Conservation (phyloP, 2,113 vertebrate species). For the Platanista minor region DNA sequence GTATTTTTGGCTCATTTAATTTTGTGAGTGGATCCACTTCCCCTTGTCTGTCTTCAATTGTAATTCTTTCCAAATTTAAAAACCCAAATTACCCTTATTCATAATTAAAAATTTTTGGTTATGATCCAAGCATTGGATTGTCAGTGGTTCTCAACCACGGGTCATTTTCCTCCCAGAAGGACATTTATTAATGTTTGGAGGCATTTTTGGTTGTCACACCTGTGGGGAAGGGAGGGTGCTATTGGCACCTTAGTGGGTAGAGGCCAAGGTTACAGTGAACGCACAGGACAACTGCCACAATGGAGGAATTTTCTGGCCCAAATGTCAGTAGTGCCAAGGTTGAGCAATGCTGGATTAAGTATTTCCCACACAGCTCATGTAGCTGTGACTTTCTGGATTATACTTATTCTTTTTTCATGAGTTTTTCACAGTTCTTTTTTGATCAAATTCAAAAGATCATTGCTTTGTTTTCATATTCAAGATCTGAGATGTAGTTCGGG, state of each 20-base stretch:
- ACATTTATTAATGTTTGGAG: neutral
- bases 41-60: neutral
- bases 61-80: slow-evolving; percentile 20
- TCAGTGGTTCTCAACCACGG: neutral
- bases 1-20: neutral
- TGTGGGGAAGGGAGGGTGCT: neutral
- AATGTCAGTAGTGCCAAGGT: neutral
- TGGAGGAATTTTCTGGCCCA: neutral
- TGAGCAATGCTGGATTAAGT: neutral
- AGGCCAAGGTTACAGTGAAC: neutral
- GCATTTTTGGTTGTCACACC: neutral
- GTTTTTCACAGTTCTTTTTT: too few species aligned
- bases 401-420: too few species aligned
- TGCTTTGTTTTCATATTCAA: slow-evolving; percentile 6
- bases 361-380: neutral
- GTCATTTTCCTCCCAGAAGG: neutral
- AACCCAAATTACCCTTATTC: neutral
- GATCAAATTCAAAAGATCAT: neutral
- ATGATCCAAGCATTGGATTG: neutral
- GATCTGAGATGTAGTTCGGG: neutral
- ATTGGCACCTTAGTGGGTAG: neutral
- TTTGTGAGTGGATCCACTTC: neutral
- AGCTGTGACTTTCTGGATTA: too few species aligned
- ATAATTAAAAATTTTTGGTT: neutral
- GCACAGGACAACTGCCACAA: neutral